A percentile compares a stretch with the other conserved stretches of the same genome.
These are phyloP conservation scores for Deilephila porcellus DNA, from an alignment of 2,888 invertebrate genomes.

Conservation along the genomic window DNA sequence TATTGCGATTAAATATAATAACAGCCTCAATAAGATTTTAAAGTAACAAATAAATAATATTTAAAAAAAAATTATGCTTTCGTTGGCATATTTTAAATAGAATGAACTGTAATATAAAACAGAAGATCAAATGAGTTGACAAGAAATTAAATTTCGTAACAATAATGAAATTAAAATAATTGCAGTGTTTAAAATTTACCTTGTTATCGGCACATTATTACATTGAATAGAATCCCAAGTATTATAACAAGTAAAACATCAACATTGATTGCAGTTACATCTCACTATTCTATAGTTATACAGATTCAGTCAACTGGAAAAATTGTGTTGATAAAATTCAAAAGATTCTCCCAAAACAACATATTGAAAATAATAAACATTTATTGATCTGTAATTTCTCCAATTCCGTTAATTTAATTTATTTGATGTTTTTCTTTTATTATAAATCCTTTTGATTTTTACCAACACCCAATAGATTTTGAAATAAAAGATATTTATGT, in stretches of 20 bases:
- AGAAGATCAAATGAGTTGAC: too few species aligned
- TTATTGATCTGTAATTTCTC: neutral
- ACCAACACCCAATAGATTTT: conserved; percentile 53
- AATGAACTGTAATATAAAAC: too few species aligned
- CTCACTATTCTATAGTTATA: conserved; percentile 66
- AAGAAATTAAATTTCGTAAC: too few species aligned
- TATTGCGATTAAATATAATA: too few species aligned
- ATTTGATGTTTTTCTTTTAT: neutral
- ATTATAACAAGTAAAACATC: conserved; percentile 39
- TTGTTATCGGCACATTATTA: conserved; percentile 51
- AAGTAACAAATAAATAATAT: too few species aligned
- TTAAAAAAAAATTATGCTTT: too few species aligned
- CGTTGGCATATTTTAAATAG: too few species aligned
- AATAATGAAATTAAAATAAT: too few species aligned
- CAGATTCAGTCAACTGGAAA: conserved; percentile 79
- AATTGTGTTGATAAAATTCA: conserved; percentile 33
- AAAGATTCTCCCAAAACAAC: neutral
- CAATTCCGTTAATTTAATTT: neutral
- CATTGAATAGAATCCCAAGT: conserved; percentile 59
- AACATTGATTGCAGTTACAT: conserved; percentile 38
- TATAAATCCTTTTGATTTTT: conserved; percentile 8
- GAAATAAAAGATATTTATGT: conserved; percentile 59
- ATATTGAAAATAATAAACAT: neutral
- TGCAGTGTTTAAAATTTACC: neutral
- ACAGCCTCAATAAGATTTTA: too few species aligned